Conservation (phyloP, 1,140 invertebrate species). For the Lepidurus couesii region DNA sequence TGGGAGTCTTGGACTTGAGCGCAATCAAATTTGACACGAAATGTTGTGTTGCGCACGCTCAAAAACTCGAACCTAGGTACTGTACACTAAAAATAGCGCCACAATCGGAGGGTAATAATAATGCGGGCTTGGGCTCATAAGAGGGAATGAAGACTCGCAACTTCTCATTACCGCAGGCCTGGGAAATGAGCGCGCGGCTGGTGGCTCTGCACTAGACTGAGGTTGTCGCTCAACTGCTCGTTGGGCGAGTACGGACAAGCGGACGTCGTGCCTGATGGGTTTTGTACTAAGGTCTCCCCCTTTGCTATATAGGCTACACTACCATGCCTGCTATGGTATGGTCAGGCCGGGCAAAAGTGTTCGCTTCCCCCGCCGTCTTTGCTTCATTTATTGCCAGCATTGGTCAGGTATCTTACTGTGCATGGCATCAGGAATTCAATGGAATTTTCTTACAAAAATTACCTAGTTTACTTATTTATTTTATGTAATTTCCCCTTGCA, state of each 20-base stretch:
- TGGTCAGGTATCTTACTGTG: neutral
- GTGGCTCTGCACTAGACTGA: neutral
- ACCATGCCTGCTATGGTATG: neutral
- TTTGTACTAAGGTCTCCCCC: neutral
- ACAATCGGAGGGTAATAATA: no score
- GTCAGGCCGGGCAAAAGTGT: neutral
- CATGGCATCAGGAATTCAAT: neutral
- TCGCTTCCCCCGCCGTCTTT: neutral
- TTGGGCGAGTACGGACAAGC: neutral
- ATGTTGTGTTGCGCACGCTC: neutral
- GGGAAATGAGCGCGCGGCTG: neutral
- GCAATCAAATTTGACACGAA: neutral
- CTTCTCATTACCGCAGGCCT: neutral
- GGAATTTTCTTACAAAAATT: no score
- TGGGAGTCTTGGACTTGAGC: neutral
- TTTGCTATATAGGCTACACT: neutral
- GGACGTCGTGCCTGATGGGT: neutral
- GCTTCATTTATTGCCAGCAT: neutral
- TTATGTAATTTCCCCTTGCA: no score
- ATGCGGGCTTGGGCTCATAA: no score
- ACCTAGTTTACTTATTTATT: no score
- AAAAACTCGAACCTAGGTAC: neutral
- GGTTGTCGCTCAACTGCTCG: slow-evolving; percentile 17
- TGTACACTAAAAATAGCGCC: no score
- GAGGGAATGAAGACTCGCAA: no score